These are phyloP conservation scores for Lacerta viridis DNA, from an alignment of 2,797 vertebrate species.

Conservation along the genomic window DNA sequence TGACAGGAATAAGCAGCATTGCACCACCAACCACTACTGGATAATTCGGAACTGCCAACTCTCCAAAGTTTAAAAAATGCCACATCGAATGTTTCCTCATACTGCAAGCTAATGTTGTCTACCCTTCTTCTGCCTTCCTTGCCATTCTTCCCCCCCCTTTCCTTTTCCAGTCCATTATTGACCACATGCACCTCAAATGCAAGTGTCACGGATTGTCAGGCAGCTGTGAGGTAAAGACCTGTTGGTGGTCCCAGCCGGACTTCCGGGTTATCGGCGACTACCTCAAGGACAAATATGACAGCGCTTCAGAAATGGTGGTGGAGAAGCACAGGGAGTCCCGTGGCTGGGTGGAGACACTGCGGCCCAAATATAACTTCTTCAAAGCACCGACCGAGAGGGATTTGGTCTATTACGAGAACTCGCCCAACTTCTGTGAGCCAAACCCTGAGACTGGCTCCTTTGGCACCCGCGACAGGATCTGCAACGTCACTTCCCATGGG, in stretches of 20 bases:
- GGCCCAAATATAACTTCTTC: conserved; percentile 96
- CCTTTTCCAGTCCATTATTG: conserved; percentile 89
- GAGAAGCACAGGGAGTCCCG: conserved; percentile 97
- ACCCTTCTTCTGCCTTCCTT: conserved; percentile 30
- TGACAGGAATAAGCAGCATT: not conserved
- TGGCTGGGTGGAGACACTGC: conserved; percentile 97
- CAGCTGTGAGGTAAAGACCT: conserved; percentile 98
- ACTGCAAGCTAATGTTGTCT: not conserved
- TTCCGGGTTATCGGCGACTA: conserved; percentile 96
- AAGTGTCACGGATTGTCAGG: conserved; percentile 98
- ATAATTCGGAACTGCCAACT: not conserved
- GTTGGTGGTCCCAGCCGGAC: conserved; percentile 98
- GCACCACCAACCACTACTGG: not conserved
- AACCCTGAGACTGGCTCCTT: conserved; percentile 96
- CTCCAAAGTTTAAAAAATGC: not conserved
- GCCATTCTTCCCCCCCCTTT: conserved; percentile 7
- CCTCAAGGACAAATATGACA: conserved; percentile 99
- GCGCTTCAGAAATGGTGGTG: conserved; percentile 97
- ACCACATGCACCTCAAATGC: conserved; percentile 97
- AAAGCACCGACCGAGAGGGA: conserved; percentile 95
- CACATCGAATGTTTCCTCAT: fast-evolving
- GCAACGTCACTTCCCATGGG: conserved; percentile 95
- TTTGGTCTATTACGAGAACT: conserved; percentile 96
- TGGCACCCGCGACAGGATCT: conserved; percentile 92
- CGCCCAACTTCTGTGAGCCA: conserved; percentile 97